Percentiles rank a stretch among this genome's conserved stretches.
phyloP scores from a whole-genome alignment of 2,888 invertebrate species.

The Drosophila vallismaia region DNA sequence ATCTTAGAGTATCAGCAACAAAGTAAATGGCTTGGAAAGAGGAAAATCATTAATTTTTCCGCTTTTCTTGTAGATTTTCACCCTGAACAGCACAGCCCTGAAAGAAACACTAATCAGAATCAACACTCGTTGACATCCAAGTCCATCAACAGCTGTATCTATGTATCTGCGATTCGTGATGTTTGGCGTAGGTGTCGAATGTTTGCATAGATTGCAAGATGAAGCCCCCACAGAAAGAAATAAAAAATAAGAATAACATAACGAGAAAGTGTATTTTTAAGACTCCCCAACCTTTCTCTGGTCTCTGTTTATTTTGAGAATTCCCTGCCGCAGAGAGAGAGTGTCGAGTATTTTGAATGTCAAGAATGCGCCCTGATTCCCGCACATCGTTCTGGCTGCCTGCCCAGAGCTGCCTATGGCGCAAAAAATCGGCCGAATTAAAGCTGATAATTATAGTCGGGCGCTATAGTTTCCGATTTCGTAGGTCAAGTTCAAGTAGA shows the following conservation, averaged over 20 bases:
- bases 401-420: slow-evolving; percentile 23
- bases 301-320: slow-evolving; percentile 40
- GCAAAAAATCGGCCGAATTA: slow-evolving; percentile 18
- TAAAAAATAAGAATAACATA: slow-evolving; percentile 10
- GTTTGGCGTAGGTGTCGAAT: slow-evolving; percentile 42
- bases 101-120: slow-evolving; percentile 37
- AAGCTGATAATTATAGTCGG: slow-evolving; percentile 8
- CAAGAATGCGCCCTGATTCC: slow-evolving; percentile 27
- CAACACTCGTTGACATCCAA: slow-evolving; percentile 47
- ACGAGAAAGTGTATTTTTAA: slow-evolving; percentile 23
- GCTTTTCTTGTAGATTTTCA: not conserved
- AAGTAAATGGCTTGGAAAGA: not conserved
- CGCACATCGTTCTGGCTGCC: slow-evolving; percentile 34
- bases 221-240: not conserved
- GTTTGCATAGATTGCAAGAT: slow-evolving; percentile 43
- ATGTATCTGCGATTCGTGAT: slow-evolving; percentile 44
- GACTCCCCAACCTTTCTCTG: slow-evolving; percentile 29
- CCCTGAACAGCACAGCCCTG: slow-evolving; percentile 4
- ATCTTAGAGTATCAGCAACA: not conserved
- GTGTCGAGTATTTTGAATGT: slow-evolving; percentile 16
- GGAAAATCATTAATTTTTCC: slow-evolving; percentile 3
- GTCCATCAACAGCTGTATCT: slow-evolving; percentile 45
- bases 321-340: slow-evolving; percentile 25
- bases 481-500: slow-evolving; percentile 48
- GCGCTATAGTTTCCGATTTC: slow-evolving; percentile 18